Evolutionary conservation across 1,140 invertebrate species (phyloP).

Genomic region (Calosoma granatense): DNA sequence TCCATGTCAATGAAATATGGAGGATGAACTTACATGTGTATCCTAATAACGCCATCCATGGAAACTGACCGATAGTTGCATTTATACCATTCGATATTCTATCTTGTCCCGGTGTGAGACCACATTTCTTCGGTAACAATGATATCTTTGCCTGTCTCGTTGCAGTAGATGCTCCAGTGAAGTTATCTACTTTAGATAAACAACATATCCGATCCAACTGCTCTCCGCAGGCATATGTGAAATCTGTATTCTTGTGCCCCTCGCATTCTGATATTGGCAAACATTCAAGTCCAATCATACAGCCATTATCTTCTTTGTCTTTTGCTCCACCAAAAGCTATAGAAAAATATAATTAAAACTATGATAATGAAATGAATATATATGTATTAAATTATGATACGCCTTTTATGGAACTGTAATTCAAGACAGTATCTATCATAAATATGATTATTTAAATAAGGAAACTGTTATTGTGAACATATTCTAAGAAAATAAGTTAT

Average conservation of each 20-base stretch:
- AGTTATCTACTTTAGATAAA: not conserved
- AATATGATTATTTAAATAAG: too few species aligned
- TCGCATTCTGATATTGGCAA: not conserved
- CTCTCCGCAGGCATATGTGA: not conserved
- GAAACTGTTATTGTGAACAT: too few species aligned
- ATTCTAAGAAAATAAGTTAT: too few species aligned
- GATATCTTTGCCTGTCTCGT: not conserved
- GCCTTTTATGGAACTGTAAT: too few species aligned
- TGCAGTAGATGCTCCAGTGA: not conserved
- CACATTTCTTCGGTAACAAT: not conserved
- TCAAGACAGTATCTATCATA: too few species aligned
- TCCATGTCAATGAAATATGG: too few species aligned
- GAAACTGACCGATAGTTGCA: slow-evolving; percentile 50
- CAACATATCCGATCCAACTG: not conserved
- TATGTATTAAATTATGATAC: too few species aligned
- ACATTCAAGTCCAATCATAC: not conserved
- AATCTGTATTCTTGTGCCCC: not conserved
- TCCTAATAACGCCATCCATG: slow-evolving; percentile 56
- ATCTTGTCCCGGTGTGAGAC: slow-evolving; percentile 22
- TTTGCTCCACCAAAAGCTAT: too few species aligned
- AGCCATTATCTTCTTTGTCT: not conserved
- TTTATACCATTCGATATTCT: slow-evolving; percentile 52
- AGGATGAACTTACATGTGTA: too few species aligned
- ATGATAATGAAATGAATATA: too few species aligned
- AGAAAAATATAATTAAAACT: too few species aligned